Evolutionary conservation across 2,113 vertebrate species (phyloP).

Genomic region (Paraplagusia blochii): DNA sequence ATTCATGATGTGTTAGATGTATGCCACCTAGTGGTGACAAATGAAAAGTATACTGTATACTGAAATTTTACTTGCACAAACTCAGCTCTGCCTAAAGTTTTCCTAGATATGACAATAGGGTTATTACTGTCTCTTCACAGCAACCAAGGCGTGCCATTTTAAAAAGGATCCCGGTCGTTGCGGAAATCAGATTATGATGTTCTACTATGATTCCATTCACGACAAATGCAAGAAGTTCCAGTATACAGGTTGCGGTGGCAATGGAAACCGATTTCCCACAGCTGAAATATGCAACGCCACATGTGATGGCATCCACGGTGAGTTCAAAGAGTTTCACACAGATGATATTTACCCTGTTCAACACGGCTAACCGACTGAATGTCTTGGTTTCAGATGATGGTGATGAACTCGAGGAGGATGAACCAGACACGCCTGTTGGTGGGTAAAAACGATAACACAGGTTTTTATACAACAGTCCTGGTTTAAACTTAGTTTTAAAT

Average conservation of each 20-base stretch:
- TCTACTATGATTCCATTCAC: slow-evolving; percentile 59
- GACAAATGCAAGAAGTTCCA: slow-evolving; percentile 62
- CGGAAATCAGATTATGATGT: slow-evolving; percentile 20
- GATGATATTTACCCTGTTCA: not conserved
- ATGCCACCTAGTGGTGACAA: slow-evolving; percentile 58
- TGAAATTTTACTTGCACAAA: not conserved
- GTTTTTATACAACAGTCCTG: not conserved
- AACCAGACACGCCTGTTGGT: slow-evolving; percentile 72
- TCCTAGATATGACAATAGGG: not conserved
- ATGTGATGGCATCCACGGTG: slow-evolving; percentile 66
- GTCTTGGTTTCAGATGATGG: slow-evolving; percentile 51
- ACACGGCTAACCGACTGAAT: not conserved
- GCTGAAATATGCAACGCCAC: slow-evolving; percentile 48
- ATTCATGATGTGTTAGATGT: slow-evolving; percentile 7
- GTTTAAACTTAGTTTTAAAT: not conserved
- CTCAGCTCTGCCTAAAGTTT: not conserved
- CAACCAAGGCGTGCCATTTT: slow-evolving; percentile 35
- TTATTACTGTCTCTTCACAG: slow-evolving; percentile 43
- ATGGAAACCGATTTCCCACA: slow-evolving; percentile 68
- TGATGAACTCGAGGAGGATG: slow-evolving; percentile 24
- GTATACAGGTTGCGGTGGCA: slow-evolving; percentile 64
- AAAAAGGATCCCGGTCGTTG: slow-evolving; percentile 33
- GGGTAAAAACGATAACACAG: slow-evolving; percentile 20
- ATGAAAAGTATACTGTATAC: not conserved
- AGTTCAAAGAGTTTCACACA: not conserved